Percentiles rank a stretch among this genome's conserved stretches.
Conservation (phyloP, 2,888 invertebrate species). For the Pimpla rufipes region DNA sequence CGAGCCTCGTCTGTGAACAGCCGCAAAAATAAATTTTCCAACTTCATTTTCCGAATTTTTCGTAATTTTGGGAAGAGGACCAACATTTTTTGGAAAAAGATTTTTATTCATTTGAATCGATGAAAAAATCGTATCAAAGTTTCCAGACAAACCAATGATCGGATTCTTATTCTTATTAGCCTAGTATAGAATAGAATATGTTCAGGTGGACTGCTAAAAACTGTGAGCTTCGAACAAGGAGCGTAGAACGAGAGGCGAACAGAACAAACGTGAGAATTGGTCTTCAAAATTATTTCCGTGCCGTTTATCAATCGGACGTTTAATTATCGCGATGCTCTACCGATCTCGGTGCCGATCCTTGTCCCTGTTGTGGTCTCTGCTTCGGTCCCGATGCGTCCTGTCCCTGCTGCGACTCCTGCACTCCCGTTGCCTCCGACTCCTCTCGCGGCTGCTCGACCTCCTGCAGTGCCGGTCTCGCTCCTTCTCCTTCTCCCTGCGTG, state of each 20-base stretch:
- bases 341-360: constrained; percentile 82
- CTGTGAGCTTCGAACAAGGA: too few species aligned
- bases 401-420: constrained; percentile 84
- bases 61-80: too few species aligned
- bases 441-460: constrained; percentile 80
- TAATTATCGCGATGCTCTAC: constrained; percentile 70
- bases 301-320: not conserved
- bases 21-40: not conserved
- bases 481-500: constrained; percentile 74
- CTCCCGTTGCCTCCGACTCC: constrained; percentile 81
- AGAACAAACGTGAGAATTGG: not conserved
- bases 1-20: constrained; percentile 78
- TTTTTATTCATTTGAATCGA: too few species aligned
- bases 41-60: not conserved
- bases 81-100: too few species aligned
- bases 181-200: too few species aligned
- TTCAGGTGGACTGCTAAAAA: too few species aligned
- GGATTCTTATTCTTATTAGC: too few species aligned
- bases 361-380: constrained; percentile 81
- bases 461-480: constrained; percentile 80
- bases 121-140: too few species aligned
- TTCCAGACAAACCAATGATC: too few species aligned
- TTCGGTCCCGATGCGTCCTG: constrained; percentile 80
- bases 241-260: too few species aligned
- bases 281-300: not conserved